Evolutionary conservation across 2,797 vertebrate genomes (phyloP).

Genomic region (Rhyacichthys aspro): DNA sequence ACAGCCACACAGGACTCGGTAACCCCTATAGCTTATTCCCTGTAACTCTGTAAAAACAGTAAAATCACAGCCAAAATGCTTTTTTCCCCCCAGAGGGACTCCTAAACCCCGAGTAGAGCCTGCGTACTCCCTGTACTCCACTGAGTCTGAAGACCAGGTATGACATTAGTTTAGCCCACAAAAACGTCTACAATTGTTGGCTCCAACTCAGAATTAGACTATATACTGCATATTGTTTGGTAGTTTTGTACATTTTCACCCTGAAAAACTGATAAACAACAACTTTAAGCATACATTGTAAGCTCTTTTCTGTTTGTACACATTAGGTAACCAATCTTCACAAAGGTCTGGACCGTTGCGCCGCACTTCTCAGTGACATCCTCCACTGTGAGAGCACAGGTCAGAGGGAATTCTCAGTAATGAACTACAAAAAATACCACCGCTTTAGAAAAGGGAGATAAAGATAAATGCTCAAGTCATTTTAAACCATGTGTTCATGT

Average conservation of each 20-base stretch:
- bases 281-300: too few relatives aligned
- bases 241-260: too few relatives aligned
- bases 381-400: slow-evolving; percentile 84
- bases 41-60: not conserved
- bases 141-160: slow-evolving; percentile 89
- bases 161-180: not conserved
- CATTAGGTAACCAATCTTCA: slow-evolving; percentile 80
- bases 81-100: slow-evolving; percentile 23
- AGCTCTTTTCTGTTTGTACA: not conserved
- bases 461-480: too few relatives aligned
- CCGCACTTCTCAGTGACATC: slow-evolving; percentile 85
- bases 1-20: slow-evolving; percentile 77
- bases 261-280: too few relatives aligned
- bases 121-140: slow-evolving; percentile 81
- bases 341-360: slow-evolving; percentile 86
- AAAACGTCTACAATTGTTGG: too few relatives aligned
- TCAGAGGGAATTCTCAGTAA: slow-evolving; percentile 36
- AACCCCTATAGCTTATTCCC: slow-evolving; percentile 29
- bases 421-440: not conserved
- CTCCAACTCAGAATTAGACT: too few relatives aligned
- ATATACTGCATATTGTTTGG: too few relatives aligned
- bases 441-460: too few relatives aligned
- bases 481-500: slow-evolving; percentile 9
- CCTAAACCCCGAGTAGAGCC: slow-evolving; percentile 69
- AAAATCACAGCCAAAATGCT: too few relatives aligned